Conservation (phyloP, 2,888 invertebrate species). For the Caenorhabditis panamensis region DNA sequence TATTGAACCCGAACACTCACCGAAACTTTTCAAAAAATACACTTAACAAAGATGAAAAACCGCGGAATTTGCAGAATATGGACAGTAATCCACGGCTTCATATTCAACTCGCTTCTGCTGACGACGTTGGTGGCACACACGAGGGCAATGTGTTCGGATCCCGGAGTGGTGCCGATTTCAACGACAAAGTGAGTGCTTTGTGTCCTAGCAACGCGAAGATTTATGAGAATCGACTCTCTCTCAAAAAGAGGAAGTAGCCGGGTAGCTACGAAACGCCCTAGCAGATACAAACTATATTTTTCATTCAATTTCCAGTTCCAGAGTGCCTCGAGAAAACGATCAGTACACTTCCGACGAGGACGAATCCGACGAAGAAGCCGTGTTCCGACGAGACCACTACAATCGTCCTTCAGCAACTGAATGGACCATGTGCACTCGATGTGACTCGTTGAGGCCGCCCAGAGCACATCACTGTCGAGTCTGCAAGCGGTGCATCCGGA, state of each 20-base stretch:
- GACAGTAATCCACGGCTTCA: constrained; percentile 89
- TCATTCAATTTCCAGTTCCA: constrained; percentile 6
- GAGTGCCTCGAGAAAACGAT: neutral
- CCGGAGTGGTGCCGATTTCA: constrained; percentile 89
- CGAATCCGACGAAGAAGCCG: constrained; percentile 65
- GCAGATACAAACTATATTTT: neutral
- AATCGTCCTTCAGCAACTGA: constrained; percentile 64
- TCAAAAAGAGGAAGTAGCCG: no score
- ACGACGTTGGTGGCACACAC: constrained; percentile 88
- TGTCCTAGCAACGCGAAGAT: no score
- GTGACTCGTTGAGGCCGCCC: constrained; percentile 88
- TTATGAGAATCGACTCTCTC: neutral
- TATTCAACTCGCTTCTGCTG: constrained; percentile 89
- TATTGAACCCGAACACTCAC: no score
- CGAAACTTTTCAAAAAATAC: no score
- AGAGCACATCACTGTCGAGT: constrained; percentile 92
- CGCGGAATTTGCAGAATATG: constrained; percentile 82
- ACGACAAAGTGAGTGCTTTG: constrained; percentile 86
- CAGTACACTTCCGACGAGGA: constrained; percentile 62
- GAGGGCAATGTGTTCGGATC: constrained; percentile 92
- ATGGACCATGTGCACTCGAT: constrained; percentile 88
- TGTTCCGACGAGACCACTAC: constrained; percentile 46
- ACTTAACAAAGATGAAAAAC: neutral
- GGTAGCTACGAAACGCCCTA: no score
- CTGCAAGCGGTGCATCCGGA: constrained; percentile 88